Evolutionary conservation across 1,140 invertebrate species (phyloP).

Genomic region (Drosophila watanabei): DNA sequence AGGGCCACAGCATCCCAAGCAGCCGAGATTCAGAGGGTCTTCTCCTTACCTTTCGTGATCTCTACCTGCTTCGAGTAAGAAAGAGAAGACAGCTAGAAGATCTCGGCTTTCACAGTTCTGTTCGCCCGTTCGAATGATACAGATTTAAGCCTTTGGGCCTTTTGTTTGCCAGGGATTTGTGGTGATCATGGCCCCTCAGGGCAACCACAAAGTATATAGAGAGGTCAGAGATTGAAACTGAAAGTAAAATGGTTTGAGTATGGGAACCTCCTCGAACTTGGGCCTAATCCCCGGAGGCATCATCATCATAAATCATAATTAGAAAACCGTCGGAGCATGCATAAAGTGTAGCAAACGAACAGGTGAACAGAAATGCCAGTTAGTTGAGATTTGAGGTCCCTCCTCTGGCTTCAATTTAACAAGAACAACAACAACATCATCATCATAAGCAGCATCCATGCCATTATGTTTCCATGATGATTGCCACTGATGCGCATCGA

Average conservation of each 20-base stretch:
- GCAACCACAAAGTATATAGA: conserved; percentile 9
- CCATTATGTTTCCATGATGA: conserved; percentile 28
- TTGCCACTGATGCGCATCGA: conserved; percentile 57
- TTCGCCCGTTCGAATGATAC: conserved; percentile 68
- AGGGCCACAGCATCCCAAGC: conserved; percentile 56
- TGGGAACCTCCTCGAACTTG: not conserved
- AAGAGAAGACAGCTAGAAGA: not conserved
- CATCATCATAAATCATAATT: conserved; percentile 51
- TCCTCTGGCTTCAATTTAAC: not conserved
- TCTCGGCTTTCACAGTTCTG: conserved; percentile 28
- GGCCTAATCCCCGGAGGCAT: conserved; percentile 27
- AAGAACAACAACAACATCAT: too few relatives aligned
- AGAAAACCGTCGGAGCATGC: conserved; percentile 48
- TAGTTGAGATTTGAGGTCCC: not conserved
- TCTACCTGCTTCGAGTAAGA: conserved; percentile 8
- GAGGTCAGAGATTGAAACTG: conserved; percentile 30
- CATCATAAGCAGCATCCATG: conserved; percentile 26
- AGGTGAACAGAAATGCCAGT: conserved; percentile 36
- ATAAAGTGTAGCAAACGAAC: conserved; percentile 56
- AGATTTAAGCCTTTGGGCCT: conserved; percentile 72
- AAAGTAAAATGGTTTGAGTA: not conserved
- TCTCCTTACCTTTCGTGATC: not conserved
- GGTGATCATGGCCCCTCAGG: conserved; percentile 13
- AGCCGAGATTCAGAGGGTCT: conserved; percentile 27
- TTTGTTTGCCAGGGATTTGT: too few relatives aligned